Base-by-base conservation (phyloP, 2,888 invertebrate genomes). In the Chalcis sispes region DNA sequence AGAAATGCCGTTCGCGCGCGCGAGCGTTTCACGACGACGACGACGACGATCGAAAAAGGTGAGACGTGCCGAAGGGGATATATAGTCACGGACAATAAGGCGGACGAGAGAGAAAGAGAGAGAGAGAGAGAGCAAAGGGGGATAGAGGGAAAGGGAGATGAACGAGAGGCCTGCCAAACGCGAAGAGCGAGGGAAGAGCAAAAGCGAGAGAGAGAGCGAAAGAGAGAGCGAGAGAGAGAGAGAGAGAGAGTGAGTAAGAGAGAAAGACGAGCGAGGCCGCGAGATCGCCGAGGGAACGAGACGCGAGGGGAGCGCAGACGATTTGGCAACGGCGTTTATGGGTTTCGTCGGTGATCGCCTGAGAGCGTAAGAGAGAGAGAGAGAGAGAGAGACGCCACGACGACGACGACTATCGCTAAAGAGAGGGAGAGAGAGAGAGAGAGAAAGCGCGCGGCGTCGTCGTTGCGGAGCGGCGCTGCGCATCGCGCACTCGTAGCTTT, bases 311-410 rank as follows among this genome's bases (percentile, higher is more conserved):
- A 79, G 80, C 81, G 82, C n/a, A n/a, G n/a, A 81, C 83, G 82
- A 83, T 83, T 83, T 83, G 83, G 83, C 83, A 83, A 83, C 82
- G 83, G 83, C 82, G 83, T 83, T 82, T 83, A 83, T 81, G 83
- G 81, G 79, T 81, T 80, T 82, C 82, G 79, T 80, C 79, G 81
- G 8, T 54, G 64, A 25, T 29, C 27, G 50, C 20, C 18, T 23
- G 46, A 27, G 54, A 56, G 25, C 18, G 46, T 1, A 54, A 10
- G 50, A 48, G 50, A 52, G 52, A 61, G 54, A 40, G 52, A 40
- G 56, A 27, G 62, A 64, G 27, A 40, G 36, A 59, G 10, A 36
- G 36, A 40, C 23, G 5, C 1, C 25, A 13, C 20, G 23, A 1
- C 23, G 65, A 23, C 23, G 36, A n/a, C 40, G 54, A 23, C 54